Evolutionary conservation across 2,797 vertebrate species (phyloP).

Genomic region (Pempheris klunzingeri): DNA sequence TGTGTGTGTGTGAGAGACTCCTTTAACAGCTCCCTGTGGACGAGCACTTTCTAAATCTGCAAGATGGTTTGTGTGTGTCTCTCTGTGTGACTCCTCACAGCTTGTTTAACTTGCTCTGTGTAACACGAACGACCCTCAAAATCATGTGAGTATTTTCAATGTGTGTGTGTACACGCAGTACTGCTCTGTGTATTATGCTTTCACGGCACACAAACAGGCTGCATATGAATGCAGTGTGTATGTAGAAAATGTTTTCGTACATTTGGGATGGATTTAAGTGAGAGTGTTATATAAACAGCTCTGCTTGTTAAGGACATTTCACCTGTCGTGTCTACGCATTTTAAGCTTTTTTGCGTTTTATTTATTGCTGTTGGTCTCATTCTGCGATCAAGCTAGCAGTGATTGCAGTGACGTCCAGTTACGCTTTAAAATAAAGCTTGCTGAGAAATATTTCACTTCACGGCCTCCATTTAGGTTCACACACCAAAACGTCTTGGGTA

Average conservation of each 20-base stretch:
- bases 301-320: too few species aligned
- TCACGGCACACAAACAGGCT: not conserved
- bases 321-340: too few species aligned
- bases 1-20: constrained; percentile 18
- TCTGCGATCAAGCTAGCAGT: too few species aligned
- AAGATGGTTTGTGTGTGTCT: constrained; percentile 6
- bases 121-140: not conserved
- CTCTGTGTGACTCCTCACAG: not conserved
- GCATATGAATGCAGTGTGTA: not conserved
- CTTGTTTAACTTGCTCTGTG: constrained; percentile 1
- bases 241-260: not conserved
- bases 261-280: not conserved
- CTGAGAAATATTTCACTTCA: too few species aligned
- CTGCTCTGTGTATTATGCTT: not conserved
- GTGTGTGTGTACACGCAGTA: not conserved
- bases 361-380: too few species aligned
- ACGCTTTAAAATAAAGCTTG: too few species aligned
- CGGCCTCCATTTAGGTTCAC: too few species aligned
- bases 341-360: too few species aligned
- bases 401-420: too few species aligned
- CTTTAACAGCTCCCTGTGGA: constrained; percentile 27
- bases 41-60: constrained; percentile 30
- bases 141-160: not conserved
- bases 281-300: too few species aligned
- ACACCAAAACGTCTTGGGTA: too few species aligned